phyloP scores from a whole-genome alignment of 2,888 invertebrate genomes.

The Ormyrus rosae region DNA sequence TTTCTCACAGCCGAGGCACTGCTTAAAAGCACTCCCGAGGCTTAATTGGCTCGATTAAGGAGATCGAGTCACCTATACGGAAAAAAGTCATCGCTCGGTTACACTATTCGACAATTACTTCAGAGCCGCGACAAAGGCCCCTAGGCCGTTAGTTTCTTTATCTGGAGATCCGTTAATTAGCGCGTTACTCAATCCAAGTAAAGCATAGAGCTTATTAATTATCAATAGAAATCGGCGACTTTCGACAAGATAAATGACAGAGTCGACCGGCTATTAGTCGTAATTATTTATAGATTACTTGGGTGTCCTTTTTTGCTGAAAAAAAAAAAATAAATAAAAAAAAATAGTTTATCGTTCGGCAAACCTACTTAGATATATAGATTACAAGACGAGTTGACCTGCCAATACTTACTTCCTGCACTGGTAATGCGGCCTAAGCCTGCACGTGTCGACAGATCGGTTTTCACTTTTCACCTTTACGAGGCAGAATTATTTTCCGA shows the following conservation, averaged over 20 bases:
- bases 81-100: neutral
- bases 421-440: conserved; percentile 15
- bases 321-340: neutral
- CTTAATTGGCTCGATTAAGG: conserved; percentile 23
- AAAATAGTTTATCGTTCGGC: neutral
- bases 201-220: too few relatives aligned
- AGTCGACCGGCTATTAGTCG: neutral
- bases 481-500: conserved; percentile 29
- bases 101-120: neutral
- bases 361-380: conserved; percentile 15
- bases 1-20: neutral
- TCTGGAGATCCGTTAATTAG: too few relatives aligned
- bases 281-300: conserved; percentile 7
- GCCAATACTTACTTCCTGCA: conserved; percentile 46
- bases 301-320: neutral
- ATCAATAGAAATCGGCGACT: neutral
- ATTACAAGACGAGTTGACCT: conserved; percentile 38
- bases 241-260: neutral
- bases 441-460: conserved; percentile 28
- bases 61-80: conserved; percentile 6
- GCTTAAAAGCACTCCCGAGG: neutral
- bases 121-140: too few relatives aligned
- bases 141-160: too few relatives aligned
- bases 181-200: too few relatives aligned
- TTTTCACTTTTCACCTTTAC: conserved; percentile 52